Base-by-base conservation (phyloP, 1,140 invertebrate genomes). In the Tetraneura akinire region DNA sequence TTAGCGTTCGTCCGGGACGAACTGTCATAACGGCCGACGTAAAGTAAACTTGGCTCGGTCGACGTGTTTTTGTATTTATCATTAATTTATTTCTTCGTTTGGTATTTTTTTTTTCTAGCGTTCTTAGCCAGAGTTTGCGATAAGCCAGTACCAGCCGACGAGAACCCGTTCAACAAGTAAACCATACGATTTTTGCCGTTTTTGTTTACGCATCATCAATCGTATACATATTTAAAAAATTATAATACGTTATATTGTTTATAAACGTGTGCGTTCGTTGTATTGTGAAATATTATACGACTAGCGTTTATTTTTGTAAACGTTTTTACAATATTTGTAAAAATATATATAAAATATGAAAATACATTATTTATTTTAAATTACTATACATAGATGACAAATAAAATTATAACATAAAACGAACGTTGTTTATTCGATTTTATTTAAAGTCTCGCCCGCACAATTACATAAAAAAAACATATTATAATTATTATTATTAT, bases 121-220 rank as follows among this genome's bases (percentile, higher is more conserved):
- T 84, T 84, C 81, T 78, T 84, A 64, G 81, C 83, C 18, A 66
- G 76, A 73, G 76, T 84, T 45, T 82, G 82, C 55, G 82, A 81
- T 14, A 83, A 76, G 76, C 83, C 83, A 1, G 78, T 82, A 57
- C 83, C 83, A 68, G 80, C 76, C 32, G 26, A 42, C 53, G 57
- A 80, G n/a, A 73, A 80, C 45, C 68, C 64, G 23, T 81, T 76
- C 70, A 29, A 16, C 70, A 49, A 62, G 45, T 62, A 80, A 78
- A 55, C 23, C 0, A 64, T n/a, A 55, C 16, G 26, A 9, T 16
- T 23, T 26, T 32, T 26, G 60, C 60, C 32, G 32, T 37, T 37
- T 8, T 37, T 8, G 32, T 4, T 37, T 37, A 37, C 32, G n/a
- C n/a, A 37, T 37, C n/a, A n/a, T n/a, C n/a, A n/a, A n/a, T n/a